Evolutionary conservation across 2,113 vertebrate species (phyloP).

Genomic region (Ptilonorhynchus violaceus): DNA sequence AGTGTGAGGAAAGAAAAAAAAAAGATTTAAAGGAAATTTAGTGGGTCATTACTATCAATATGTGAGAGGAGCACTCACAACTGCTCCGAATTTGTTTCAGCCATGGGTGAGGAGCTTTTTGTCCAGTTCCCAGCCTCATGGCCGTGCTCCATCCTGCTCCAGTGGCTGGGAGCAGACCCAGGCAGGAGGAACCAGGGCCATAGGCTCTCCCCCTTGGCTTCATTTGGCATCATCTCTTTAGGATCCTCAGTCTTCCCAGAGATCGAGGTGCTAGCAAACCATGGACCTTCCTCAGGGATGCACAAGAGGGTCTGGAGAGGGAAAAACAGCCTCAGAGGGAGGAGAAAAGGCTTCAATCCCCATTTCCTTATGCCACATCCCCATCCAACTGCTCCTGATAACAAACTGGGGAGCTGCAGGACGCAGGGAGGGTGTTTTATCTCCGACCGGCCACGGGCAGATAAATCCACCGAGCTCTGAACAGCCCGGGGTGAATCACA

Average conservation of each 20-base stretch:
- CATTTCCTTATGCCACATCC: neutral
- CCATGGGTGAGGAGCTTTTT: neutral
- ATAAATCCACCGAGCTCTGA: neutral
- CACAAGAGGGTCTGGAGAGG: neutral
- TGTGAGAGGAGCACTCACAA: neutral
- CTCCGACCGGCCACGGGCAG: neutral
- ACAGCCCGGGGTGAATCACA: neutral
- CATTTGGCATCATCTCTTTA: neutral
- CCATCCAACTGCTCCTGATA: neutral
- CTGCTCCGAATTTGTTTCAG: neutral
- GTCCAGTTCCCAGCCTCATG: neutral
- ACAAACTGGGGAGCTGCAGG: neutral
- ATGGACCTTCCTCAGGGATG: neutral
- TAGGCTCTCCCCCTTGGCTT: neutral
- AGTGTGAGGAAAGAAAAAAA: neutral
- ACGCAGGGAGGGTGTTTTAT: neutral
- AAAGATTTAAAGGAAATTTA: neutral
- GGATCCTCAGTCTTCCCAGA: fast-evolving
- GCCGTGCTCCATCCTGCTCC: neutral
- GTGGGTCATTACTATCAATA: fast-evolving
- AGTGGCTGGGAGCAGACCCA: neutral
- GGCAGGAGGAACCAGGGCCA: neutral
- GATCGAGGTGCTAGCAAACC: neutral
- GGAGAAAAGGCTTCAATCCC: neutral
- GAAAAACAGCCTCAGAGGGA: neutral